These are phyloP conservation scores for Leptodactylus fuscus DNA, from an alignment of 2,113 vertebrate genomes.

Conservation along the genomic window DNA sequence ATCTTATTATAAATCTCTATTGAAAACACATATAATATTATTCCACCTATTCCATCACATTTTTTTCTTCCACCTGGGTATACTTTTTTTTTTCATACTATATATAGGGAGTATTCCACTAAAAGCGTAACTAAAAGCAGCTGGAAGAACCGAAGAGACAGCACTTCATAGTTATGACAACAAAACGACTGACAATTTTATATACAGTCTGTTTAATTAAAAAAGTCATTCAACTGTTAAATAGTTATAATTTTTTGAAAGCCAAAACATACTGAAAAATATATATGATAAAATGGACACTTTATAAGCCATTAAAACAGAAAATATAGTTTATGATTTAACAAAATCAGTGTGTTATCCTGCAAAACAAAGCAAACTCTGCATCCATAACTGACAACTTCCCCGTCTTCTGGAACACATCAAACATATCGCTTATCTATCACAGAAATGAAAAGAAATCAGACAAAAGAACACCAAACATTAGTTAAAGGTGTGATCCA, in stretches of 20 bases:
- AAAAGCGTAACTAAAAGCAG: too few species aligned
- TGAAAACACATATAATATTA: too few species aligned
- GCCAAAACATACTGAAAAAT: constrained; percentile 57
- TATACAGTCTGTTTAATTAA: constrained; percentile 35
- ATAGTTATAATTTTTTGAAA: constrained; percentile 50
- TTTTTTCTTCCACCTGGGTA: too few species aligned
- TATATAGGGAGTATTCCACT: too few species aligned
- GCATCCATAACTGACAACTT: constrained; percentile 53
- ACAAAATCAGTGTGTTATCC: constrained; percentile 20
- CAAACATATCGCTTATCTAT: constrained; percentile 12
- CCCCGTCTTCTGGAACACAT: constrained; percentile 34
- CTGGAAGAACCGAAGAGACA: too few species aligned
- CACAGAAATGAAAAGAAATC: constrained; percentile 17
- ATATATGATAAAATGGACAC: constrained; percentile 48
- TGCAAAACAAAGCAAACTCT: constrained; percentile 52
- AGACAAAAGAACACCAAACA: constrained; percentile 8
- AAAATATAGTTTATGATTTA: constrained; percentile 26
- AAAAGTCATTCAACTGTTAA: constrained; percentile 54
- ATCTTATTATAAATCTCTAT: too few species aligned
- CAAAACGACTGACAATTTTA: constrained; percentile 1
- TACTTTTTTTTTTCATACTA: too few species aligned
- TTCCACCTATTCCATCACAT: too few species aligned
- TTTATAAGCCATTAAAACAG: constrained; percentile 44
- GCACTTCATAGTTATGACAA: too few species aligned
- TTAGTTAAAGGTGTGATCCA: constrained; percentile 42